phyloP scores from a whole-genome alignment of 2,113 vertebrate genomes.

The Apus apus region DNA sequence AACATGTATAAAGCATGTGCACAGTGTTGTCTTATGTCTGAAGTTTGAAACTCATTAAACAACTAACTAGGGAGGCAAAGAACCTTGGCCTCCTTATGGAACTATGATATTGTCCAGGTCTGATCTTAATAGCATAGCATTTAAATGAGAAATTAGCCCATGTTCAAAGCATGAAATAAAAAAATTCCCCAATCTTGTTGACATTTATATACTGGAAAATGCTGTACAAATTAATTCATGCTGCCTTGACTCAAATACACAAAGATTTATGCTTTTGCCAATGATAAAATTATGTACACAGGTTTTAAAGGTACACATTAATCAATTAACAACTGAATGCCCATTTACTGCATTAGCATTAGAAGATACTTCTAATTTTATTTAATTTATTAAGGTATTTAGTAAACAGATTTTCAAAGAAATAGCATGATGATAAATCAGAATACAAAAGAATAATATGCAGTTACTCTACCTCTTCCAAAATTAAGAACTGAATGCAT shows the following conservation, averaged over 20 bases:
- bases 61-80: neutral
- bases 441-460: neutral
- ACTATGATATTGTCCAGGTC: neutral
- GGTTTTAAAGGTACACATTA: neutral
- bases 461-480: neutral
- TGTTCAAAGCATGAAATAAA: neutral
- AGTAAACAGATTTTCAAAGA: conserved; percentile 2
- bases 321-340: neutral
- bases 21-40: neutral
- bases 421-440: neutral
- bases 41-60: neutral
- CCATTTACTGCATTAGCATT: neutral
- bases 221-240: neutral
- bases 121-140: neutral
- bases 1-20: too few species aligned
- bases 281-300: neutral
- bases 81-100: neutral
- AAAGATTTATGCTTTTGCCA: neutral
- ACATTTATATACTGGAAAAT: neutral
- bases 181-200: neutral
- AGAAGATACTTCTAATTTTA: neutral
- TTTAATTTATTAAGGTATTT: neutral
- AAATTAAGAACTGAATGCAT: neutral
- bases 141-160: neutral
- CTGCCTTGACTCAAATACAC: neutral